phyloP scores from a whole-genome alignment of 2,888 invertebrate species.

The Agonopterix heracliana region DNA sequence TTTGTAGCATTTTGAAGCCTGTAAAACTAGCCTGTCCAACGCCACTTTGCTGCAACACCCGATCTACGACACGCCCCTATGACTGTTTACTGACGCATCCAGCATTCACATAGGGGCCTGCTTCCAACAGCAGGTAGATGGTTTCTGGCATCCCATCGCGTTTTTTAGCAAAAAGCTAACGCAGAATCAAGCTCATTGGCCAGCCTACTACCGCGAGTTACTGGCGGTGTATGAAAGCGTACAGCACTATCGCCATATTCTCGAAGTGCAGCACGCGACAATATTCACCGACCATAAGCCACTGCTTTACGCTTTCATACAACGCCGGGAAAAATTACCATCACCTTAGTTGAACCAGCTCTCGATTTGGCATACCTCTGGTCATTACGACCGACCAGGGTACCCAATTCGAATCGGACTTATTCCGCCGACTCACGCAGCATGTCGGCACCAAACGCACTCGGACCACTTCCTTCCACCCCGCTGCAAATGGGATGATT shows the following conservation, averaged over 20 bases:
- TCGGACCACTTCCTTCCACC: slow-evolving; percentile 12
- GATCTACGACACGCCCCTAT: too few species aligned
- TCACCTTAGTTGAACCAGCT: slow-evolving; percentile 18
- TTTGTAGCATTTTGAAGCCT: too few species aligned
- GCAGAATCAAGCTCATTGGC: too few species aligned
- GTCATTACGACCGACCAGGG: slow-evolving; percentile 18
- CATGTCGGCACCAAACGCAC: slow-evolving; percentile 2
- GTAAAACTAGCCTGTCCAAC: too few species aligned
- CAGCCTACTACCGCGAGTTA: slow-evolving; percentile 16
- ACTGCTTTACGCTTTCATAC: slow-evolving; percentile 15
- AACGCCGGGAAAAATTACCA: slow-evolving; percentile 14
- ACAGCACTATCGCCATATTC: slow-evolving; percentile 17
- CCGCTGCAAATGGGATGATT: slow-evolving; percentile 13
- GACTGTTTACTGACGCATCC: too few species aligned
- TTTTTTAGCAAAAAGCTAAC: too few species aligned
- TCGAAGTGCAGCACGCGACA: slow-evolving; percentile 12
- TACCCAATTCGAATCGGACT: slow-evolving; percentile 17
- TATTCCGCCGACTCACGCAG: slow-evolving; percentile 10
- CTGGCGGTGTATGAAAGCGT: too few species aligned
- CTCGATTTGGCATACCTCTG: slow-evolving; percentile 17
- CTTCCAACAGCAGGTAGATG: too few species aligned
- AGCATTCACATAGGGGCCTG: too few species aligned
- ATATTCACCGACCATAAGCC: slow-evolving; percentile 21
- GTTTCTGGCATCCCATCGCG: too few species aligned
- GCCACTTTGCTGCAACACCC: too few species aligned